phyloP scores from a whole-genome alignment of 2,113 vertebrate species.

The Connochaetes taurinus region DNA sequence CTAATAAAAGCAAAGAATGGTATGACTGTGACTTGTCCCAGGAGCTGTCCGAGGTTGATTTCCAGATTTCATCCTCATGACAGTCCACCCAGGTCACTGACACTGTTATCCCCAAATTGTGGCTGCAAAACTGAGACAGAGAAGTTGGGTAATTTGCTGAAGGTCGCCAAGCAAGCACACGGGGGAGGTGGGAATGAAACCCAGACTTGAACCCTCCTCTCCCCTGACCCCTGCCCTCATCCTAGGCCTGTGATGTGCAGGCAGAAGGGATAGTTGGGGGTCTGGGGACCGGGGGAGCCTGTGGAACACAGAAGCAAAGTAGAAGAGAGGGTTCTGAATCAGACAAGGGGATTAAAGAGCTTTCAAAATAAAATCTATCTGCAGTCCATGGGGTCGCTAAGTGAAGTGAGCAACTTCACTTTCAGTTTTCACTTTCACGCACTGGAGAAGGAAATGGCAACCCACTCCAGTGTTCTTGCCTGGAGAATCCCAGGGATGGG shows the following conservation, averaged over 20 bases:
- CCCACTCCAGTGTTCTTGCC: too few species aligned
- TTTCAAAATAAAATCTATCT: neutral
- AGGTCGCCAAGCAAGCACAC: neutral
- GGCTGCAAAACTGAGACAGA: neutral
- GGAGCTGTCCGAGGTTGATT: neutral
- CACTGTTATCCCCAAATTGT: neutral
- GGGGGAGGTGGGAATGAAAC: too few species aligned
- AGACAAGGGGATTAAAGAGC: neutral
- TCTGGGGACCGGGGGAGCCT: accelerated
- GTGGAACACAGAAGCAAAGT: neutral
- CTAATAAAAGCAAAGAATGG: neutral
- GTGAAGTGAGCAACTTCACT: too few species aligned
- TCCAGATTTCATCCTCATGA: too few species aligned
- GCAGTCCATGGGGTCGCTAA: too few species aligned
- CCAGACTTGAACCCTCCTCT: accelerated
- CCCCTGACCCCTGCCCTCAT: accelerated
- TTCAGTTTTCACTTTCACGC: too few species aligned
- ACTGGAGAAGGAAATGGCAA: too few species aligned
- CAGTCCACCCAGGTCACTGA: neutral
- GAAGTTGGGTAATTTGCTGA: neutral
- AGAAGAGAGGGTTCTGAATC: neutral
- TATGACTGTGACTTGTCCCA: accelerated
- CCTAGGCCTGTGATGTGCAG: accelerated
- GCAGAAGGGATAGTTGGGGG: accelerated
- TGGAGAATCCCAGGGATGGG: too few species aligned